Conservation (phyloP, 2,888 invertebrate species). For the Lithosia quadra region DNA sequence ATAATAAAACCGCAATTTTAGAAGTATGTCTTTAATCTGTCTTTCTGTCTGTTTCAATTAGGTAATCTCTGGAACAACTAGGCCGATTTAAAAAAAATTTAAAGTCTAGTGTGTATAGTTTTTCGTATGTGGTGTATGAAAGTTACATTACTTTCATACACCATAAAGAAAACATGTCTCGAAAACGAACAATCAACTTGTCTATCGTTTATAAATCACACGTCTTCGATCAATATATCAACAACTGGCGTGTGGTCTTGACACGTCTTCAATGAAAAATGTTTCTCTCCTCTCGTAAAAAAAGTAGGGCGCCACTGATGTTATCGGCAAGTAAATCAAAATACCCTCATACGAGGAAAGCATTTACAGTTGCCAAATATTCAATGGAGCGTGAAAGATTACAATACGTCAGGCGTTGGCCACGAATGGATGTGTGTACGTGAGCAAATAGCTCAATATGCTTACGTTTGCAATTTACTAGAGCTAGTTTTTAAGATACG, state of each 20-base stretch:
- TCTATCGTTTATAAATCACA: background rate
- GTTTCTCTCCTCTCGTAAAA: background rate
- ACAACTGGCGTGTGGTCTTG: background rate
- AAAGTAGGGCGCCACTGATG: slow-evolving; percentile 11
- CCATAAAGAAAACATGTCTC: background rate
- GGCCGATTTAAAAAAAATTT: too few species aligned
- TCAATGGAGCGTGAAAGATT: slow-evolving; percentile 45
- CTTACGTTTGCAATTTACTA: background rate
- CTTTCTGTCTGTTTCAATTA: too few species aligned
- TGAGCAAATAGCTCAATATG: slow-evolving; percentile 20
- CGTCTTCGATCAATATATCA: background rate
- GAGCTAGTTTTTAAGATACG: background rate
- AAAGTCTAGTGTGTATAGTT: too few species aligned
- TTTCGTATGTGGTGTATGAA: too few species aligned
- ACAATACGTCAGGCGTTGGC: slow-evolving; percentile 35
- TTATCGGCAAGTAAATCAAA: slow-evolving; percentile 37
- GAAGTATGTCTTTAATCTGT: too few species aligned
- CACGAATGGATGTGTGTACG: slow-evolving; percentile 13
- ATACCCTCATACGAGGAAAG: slow-evolving; percentile 31
- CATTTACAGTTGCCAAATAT: slow-evolving; percentile 35
- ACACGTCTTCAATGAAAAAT: slow-evolving; percentile 1
- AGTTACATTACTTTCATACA: too few species aligned
- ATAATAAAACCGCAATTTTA: too few species aligned
- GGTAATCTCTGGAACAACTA: too few species aligned
- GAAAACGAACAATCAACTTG: background rate